Evolutionary conservation across 2,888 invertebrate species (phyloP), one percentile per base, ranked within the genome.

Genomic region (Trissolcus brochymenae): DNA sequence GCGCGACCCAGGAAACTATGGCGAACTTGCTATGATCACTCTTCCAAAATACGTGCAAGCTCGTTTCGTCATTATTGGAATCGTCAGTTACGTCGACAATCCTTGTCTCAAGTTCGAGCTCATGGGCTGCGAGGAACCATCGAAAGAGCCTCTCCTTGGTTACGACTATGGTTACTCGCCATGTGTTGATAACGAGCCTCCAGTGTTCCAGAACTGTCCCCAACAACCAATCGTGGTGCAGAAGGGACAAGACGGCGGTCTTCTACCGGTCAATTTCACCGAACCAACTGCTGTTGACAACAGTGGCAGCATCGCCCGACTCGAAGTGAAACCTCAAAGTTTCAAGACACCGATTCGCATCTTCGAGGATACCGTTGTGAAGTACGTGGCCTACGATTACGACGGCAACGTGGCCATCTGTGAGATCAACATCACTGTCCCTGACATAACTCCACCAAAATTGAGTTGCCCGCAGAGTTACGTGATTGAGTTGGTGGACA

Each of bases 351-450:
- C 97, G 0, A 92, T 96, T 80, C 93, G 94, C 87, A 93, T 97
- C 11, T 97, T 98, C 89, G 94, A 96, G 86, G 97, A 98, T 80
- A 96, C 95, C 85, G 95, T 96, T 29, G 96, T 98, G 0, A 95
- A 96, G 90, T 99, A 98, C 85, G 95, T 98, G 0, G 99, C 98
- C 2, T 98, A 96, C 85, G 99, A 99, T 90, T 97, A 96, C 84
- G 98, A 98, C 86, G 98, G 98, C 81, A 99, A 99, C 86, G 97
- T 97, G 13, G 99, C 98, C 13, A 97, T 97, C 86, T 99, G 99
- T 87, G 95, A 96, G 91, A 97, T 99, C 35, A 97, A 97, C 84
- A 96, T 99, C 35, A 96, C 97, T 0, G 97, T 97, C 9, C 96
- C 96, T 35, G 97, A 98, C 89, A 95, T 97, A 64, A 97, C 96